phyloP scores from a whole-genome alignment of 1,140 invertebrate species.

The Centruroides vittatus region DNA sequence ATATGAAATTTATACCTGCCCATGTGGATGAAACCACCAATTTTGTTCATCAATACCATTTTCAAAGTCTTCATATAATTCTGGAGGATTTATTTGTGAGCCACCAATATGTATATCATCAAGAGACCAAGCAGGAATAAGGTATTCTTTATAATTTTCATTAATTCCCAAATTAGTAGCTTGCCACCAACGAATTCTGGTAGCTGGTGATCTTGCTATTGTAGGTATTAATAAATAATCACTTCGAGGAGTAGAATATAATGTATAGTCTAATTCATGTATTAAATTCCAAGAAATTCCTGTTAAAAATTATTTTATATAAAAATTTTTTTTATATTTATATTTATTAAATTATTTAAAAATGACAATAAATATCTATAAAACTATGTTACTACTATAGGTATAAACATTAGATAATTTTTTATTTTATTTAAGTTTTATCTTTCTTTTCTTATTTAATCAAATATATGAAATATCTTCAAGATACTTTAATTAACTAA shows the following conservation, averaged over 20 bases:
- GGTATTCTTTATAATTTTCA: neutral
- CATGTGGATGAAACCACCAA: slow-evolving; percentile 17
- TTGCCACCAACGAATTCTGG: slow-evolving; percentile 30
- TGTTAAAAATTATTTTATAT: slow-evolving; percentile 12
- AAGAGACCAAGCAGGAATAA: slow-evolving; percentile 27
- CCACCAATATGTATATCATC: slow-evolving; percentile 35
- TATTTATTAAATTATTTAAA: neutral
- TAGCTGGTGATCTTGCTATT: slow-evolving; percentile 25
- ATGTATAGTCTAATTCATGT: slow-evolving; percentile 27
- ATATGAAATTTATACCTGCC: neutral
- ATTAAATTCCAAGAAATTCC: slow-evolving; percentile 32
- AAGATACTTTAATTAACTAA: neutral
- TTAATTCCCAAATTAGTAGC: slow-evolving; percentile 13
- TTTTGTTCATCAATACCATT: slow-evolving; percentile 21
- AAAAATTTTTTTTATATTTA: neutral
- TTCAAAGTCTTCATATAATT: slow-evolving; percentile 28
- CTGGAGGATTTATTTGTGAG: slow-evolving; percentile 30
- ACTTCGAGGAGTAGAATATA: slow-evolving; percentile 23
- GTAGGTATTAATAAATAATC: slow-evolving; percentile 30
- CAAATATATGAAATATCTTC: neutral
- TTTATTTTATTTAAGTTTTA: too few species aligned
- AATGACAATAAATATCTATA: too few species aligned
- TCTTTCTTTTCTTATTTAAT: too few species aligned
- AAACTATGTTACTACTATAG: too few species aligned
- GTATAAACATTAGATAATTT: too few species aligned